Conservation (phyloP, 2,113 vertebrate species). For the Corapipo altera region DNA sequence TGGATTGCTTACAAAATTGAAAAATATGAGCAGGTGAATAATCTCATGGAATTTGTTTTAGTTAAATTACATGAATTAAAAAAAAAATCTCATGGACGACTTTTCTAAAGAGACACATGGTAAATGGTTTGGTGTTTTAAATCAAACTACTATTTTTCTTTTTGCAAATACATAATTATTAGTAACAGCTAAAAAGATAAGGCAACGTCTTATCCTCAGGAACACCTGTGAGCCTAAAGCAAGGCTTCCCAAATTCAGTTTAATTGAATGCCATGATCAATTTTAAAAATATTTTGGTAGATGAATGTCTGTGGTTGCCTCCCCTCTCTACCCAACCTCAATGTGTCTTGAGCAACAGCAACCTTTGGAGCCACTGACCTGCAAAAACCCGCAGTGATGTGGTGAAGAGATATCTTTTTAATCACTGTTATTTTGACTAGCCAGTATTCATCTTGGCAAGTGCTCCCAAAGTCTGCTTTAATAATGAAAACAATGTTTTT, state of each 20-base stretch:
- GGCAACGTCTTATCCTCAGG: neutral
- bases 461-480: neutral
- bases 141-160: neutral
- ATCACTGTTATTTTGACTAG: neutral
- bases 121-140: neutral
- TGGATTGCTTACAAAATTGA: neutral
- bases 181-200: neutral
- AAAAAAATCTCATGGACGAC: neutral
- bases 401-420: neutral
- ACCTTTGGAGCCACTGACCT: neutral
- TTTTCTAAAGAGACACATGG: neutral
- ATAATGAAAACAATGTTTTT: neutral
- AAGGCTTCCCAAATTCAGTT: neutral
- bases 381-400: neutral
- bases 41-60: neutral
- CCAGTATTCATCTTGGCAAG: neutral
- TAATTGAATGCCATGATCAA: neutral
- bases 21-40: neutral
- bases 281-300: neutral
- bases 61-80: neutral
- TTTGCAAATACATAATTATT: neutral
- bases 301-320: neutral
- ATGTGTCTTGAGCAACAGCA: neutral
- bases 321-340: neutral
- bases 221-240: neutral